phyloP scores from a whole-genome alignment of 2,113 vertebrate species.

The Elanus axillaris region DNA sequence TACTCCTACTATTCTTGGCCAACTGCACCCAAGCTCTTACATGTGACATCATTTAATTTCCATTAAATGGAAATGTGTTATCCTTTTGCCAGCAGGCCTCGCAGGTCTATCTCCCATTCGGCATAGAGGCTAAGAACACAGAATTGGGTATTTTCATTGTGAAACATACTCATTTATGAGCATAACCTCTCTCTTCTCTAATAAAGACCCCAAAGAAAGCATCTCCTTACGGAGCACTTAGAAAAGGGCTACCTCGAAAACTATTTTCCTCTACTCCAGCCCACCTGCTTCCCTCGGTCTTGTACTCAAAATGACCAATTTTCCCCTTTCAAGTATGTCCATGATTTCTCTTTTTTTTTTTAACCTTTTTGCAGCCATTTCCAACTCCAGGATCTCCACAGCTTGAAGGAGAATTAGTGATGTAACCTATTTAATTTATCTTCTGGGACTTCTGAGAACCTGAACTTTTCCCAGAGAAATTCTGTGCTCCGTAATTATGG shows the following conservation, averaged over 20 bases:
- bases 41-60: not conserved
- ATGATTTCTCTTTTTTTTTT: not conserved
- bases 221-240: not conserved
- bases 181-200: not conserved
- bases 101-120: not conserved
- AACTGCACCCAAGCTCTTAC: not conserved
- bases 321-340: not conserved
- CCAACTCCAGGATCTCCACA: not conserved
- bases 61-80: not conserved
- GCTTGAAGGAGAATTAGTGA: not conserved
- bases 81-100: not conserved
- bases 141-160: not conserved
- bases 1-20: not conserved
- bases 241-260: not conserved
- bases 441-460: not conserved
- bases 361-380: not conserved
- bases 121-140: not conserved
- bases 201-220: not conserved
- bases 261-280: not conserved
- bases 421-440: not conserved
- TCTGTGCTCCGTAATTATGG: fast-evolving
- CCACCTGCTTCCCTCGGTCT: not conserved
- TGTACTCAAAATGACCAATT: not conserved
- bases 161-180: not conserved
- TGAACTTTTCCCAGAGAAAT: not conserved